Evolutionary conservation across 2,888 invertebrate species (phyloP), one percentile per base, ranked within the genome.

Genomic region (Dynastes hyllus): DNA sequence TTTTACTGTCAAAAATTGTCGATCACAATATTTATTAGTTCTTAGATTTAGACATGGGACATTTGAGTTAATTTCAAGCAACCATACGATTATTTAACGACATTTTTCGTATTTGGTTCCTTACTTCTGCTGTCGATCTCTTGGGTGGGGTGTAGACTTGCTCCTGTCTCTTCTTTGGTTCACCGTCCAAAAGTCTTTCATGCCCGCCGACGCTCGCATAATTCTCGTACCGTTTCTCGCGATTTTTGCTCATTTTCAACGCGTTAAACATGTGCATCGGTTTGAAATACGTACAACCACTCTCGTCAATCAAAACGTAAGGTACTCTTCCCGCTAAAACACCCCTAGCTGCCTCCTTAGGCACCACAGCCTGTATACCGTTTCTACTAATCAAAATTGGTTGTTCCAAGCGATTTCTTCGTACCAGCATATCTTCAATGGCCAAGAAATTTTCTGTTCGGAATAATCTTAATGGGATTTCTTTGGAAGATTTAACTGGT

Each of bases 271-370:
- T 94, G 85, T 94, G 94, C 83, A 94, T 89, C 0, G 95, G 95
- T 85, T 94, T 94, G 85, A 95, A 95, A 85, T 93, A 93, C 78
- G 92, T 92, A 51, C 95, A 92, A 32, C 95, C 95, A 81, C 91
- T 92, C 87, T 95, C 95, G 84, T 95, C 95, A 2, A 95, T 91
- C 8, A 95, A 92, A 11, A 94, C 93, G 85, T 95, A 95, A 1
- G 95, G 92, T 0, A 95, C 92, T 88, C 94, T 91, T 2, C 95
- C 95, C 0, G 94, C 93, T 9, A 95, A 88, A 1, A 95, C 95
- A 22, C 93, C 92, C 50, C 94, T 91, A 77, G 94, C 93, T 0
- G 94, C 93, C 87, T 95, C 95, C 76, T 94, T 91, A 0, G 95
- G 95, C 3, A 95, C 92, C 1, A 95, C 94, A 0, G 94, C 94